These are phyloP conservation scores for Ascaphus truei DNA, from an alignment of 2,113 vertebrate genomes.

Conservation along the genomic window DNA sequence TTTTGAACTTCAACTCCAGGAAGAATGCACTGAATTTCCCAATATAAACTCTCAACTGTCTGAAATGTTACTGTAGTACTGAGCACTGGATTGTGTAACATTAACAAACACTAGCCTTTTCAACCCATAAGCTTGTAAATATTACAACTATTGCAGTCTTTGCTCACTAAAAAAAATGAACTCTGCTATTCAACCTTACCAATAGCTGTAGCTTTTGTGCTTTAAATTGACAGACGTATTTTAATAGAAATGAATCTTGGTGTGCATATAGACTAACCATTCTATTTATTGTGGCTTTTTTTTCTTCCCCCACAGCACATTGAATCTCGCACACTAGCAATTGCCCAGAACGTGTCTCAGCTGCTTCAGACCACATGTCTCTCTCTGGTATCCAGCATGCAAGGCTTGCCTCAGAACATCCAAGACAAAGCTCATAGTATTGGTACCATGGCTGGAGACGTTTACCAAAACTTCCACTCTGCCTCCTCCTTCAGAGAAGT, in stretches of 20 bases:
- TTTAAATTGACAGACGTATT: too few relatives aligned
- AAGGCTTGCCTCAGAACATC: slow-evolving; percentile 77
- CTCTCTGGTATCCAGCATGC: slow-evolving; percentile 69
- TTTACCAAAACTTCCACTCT: slow-evolving; percentile 60
- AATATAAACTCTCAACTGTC: too few relatives aligned
- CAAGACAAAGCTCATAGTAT: slow-evolving; percentile 65
- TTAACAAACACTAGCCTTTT: too few relatives aligned
- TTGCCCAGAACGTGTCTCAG: slow-evolving; percentile 70
- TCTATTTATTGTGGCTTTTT: too few relatives aligned
- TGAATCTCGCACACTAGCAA: slow-evolving; percentile 77
- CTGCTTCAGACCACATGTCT: slow-evolving; percentile 74
- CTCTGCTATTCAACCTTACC: background rate
- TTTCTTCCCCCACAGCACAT: slow-evolving; percentile 62
- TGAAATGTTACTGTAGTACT: too few relatives aligned
- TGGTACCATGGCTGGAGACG: slow-evolving; percentile 62
- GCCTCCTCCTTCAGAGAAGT: slow-evolving; percentile 64
- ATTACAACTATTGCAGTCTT: too few relatives aligned
- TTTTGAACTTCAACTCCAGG: background rate
- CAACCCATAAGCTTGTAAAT: too few relatives aligned
- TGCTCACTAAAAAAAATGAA: too few relatives aligned
- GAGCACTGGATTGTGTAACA: too few relatives aligned
- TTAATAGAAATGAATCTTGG: too few relatives aligned
- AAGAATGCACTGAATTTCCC: too few relatives aligned
- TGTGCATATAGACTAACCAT: too few relatives aligned
- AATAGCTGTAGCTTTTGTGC: background rate